Evolutionary conservation across 1,140 invertebrate genomes (phyloP).

Genomic region (Temnothorax curvispinosus): DNA sequence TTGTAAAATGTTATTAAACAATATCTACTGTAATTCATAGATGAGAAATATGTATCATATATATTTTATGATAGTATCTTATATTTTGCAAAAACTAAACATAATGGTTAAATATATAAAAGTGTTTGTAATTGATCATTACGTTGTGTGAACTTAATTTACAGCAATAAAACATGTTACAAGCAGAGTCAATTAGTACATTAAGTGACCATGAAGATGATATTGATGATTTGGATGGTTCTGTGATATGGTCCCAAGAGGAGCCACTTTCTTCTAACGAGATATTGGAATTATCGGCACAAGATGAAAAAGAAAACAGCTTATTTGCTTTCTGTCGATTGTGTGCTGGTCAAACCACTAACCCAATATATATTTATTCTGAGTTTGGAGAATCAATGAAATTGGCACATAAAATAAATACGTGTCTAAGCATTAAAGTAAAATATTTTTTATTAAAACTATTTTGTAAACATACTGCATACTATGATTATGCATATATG

Average conservation of each 20-base stretch:
- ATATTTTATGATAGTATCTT: background rate
- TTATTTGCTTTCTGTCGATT: constrained; percentile 69
- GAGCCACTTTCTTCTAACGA: constrained; percentile 73
- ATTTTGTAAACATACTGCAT: background rate
- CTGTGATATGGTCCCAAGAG: constrained; percentile 75
- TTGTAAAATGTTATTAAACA: constrained; percentile 13
- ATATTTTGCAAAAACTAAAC: background rate
- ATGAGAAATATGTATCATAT: background rate
- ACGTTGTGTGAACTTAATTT: constrained; percentile 34
- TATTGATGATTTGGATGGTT: constrained; percentile 73
- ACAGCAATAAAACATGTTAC: constrained; percentile 55
- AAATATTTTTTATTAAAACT: background rate
- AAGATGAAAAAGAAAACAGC: constrained; percentile 35
- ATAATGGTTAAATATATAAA: constrained; percentile 12
- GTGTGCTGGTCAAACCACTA: constrained; percentile 71
- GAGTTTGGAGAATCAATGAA: constrained; percentile 75
- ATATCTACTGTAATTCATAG: background rate
- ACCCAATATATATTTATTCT: constrained; percentile 76
- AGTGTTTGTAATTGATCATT: constrained; percentile 27
- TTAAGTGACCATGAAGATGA: constrained; percentile 71
- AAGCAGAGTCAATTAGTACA: constrained; percentile 72
- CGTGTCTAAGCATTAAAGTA: constrained; percentile 76
- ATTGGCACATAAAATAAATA: constrained; percentile 76
- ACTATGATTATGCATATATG: background rate
- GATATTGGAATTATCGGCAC: constrained; percentile 60